These are phyloP conservation scores for Germaria angustata DNA, from an alignment of 2,888 invertebrate species.

Conservation along the genomic window DNA sequence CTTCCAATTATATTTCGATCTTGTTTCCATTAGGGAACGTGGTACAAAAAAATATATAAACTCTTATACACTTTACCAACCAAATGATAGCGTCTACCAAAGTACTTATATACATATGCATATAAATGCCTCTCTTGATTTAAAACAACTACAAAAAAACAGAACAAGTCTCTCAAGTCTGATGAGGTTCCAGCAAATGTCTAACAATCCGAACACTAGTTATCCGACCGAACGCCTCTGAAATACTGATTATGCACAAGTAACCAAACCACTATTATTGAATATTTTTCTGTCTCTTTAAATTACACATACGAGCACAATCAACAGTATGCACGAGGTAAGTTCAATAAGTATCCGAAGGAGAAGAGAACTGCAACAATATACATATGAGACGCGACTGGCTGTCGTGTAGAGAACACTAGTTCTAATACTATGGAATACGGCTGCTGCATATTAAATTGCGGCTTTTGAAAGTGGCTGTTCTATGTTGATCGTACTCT, in stretches of 20 bases:
- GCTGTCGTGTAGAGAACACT: no score
- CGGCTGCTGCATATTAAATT: no score
- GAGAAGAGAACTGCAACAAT: no score
- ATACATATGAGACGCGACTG: no score
- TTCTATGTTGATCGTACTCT: no score
- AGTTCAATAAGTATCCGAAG: not conserved
- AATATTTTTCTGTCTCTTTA: not conserved
- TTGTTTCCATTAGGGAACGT: slow-evolving; percentile 36
- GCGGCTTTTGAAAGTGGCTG: no score
- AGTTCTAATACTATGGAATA: no score
- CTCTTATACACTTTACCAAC: slow-evolving; percentile 31
- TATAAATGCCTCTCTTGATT: slow-evolving; percentile 16
- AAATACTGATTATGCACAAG: slow-evolving; percentile 46
- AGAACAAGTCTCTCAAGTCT: slow-evolving; percentile 15
- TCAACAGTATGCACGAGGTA: not conserved
- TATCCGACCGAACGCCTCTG: slow-evolving; percentile 45
- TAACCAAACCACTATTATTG: slow-evolving; percentile 10
- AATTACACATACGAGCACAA: not conserved
- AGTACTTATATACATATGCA: not conserved
- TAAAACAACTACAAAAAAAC: not conserved
- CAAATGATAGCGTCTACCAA: not conserved
- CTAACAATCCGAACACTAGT: slow-evolving; percentile 44
- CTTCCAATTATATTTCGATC: slow-evolving; percentile 37
- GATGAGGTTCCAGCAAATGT: not conserved
- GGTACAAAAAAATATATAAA: not conserved